Conservation (phyloP, 1,140 invertebrate species). For the Meloidogyne chitwoodi region DNA sequence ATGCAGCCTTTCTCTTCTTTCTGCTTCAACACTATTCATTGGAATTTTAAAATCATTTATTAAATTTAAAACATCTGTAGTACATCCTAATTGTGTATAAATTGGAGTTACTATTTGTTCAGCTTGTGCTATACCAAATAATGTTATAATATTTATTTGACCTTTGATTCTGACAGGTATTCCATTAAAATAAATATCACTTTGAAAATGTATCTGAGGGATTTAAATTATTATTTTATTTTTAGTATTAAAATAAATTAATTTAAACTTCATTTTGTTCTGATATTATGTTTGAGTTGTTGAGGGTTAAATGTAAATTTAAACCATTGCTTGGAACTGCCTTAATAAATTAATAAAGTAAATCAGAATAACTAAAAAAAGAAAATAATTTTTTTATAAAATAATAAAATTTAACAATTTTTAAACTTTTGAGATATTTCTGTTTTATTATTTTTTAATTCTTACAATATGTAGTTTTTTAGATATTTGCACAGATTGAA, state of each 20-base stretch:
- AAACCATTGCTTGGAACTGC: slow-evolving; percentile 15
- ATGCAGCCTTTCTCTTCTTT: background rate
- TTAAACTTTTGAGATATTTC: too few species aligned
- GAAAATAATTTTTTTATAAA: too few species aligned
- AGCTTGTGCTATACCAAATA: slow-evolving; percentile 2
- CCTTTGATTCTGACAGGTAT: background rate
- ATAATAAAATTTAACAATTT: too few species aligned
- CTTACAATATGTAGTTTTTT: slow-evolving; percentile 15
- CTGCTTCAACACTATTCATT: background rate
- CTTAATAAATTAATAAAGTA: background rate
- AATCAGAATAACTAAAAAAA: background rate
- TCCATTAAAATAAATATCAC: slow-evolving; percentile 12
- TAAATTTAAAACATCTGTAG: background rate
- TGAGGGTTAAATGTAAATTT: slow-evolving; percentile 2
- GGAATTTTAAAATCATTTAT: background rate
- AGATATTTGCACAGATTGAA: slow-evolving; percentile 1
- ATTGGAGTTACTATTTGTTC: background rate
- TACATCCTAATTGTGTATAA: background rate
- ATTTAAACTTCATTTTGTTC: slow-evolving; percentile 12
- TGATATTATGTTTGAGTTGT: background rate
- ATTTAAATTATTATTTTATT: too few species aligned
- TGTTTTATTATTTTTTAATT: too few species aligned
- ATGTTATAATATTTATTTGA: background rate
- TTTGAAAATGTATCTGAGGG: background rate
- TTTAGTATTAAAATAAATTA: background rate